Evolutionary conservation across 2,797 vertebrate species (phyloP).

Genomic region (Sebastiscus tertius): DNA sequence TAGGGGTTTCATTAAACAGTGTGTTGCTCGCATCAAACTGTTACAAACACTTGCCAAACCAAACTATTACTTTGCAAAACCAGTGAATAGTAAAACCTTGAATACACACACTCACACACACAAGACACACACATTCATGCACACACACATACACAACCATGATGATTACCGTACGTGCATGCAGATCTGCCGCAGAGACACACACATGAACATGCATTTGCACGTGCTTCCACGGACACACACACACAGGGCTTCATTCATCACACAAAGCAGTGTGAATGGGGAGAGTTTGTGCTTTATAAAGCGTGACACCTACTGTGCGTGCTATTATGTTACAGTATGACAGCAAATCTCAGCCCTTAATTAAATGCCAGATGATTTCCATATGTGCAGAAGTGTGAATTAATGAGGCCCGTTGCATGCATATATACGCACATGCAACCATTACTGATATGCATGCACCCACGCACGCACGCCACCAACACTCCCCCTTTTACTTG

Average conservation of each 20-base stretch:
- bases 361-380: conserved; percentile 20
- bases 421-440: conserved; percentile 40
- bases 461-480: conserved; percentile 17
- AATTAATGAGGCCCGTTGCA: conserved; percentile 64
- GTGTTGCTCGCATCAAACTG: background rate
- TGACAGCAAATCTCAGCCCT: background rate
- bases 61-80: background rate
- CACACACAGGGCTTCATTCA: conserved; percentile 56
- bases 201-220: conserved; percentile 17
- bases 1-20: background rate
- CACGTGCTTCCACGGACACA: conserved; percentile 9
- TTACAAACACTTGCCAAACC: background rate
- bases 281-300: conserved; percentile 25
- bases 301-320: background rate
- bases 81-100: background rate
- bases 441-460: conserved; percentile 38
- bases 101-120: background rate
- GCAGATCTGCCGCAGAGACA: background rate
- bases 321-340: background rate
- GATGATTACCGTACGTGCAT: conserved; percentile 9
- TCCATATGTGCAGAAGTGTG: conserved; percentile 39
- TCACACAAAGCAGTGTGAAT: conserved; percentile 25
- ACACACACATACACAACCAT: background rate
- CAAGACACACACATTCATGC: background rate
- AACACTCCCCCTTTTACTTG: background rate